Percentiles rank a stretch among this genome's conserved stretches.
These are phyloP conservation scores for Myzus persicae DNA, from an alignment of 1,140 invertebrate species.

Conservation along the genomic window DNA sequence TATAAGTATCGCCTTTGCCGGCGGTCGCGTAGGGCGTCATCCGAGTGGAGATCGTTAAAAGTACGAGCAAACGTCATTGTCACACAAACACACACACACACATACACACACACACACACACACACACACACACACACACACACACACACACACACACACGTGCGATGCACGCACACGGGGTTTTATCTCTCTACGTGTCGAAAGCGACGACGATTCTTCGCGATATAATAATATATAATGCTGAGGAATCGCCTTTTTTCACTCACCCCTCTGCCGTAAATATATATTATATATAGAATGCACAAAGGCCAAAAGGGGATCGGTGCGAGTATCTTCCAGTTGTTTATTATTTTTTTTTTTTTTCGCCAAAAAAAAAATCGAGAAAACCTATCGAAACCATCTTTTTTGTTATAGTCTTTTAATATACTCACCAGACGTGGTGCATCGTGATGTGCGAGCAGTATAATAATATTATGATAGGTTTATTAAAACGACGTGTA, in stretches of 20 bases:
- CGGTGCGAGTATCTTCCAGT: background rate
- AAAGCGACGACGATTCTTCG: background rate
- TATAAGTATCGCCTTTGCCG: background rate
- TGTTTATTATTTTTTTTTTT: background rate
- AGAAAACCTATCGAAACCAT: background rate
- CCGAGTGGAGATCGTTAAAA: conserved; percentile 4
- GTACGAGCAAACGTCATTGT: background rate
- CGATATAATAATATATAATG: background rate
- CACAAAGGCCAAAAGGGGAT: background rate
- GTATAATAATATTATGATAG: too few species aligned
- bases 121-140: background rate
- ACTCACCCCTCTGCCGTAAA: background rate
- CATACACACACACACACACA: background rate
- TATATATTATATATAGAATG: background rate
- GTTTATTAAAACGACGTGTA: too few species aligned
- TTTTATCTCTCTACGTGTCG: background rate
- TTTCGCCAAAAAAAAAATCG: background rate
- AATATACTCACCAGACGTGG: background rate
- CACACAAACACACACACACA: background rate
- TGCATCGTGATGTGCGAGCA: too few species aligned
- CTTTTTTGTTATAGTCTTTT: background rate
- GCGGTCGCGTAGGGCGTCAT: background rate
- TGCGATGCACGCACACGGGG: background rate
- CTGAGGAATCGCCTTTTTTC: conserved; percentile 9
- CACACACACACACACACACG: background rate